Percentiles rank a stretch among this genome's conserved stretches.
These are phyloP conservation scores for Discoglossus pictus DNA, from an alignment of 2,797 vertebrate genomes.

Conservation along the genomic window DNA sequence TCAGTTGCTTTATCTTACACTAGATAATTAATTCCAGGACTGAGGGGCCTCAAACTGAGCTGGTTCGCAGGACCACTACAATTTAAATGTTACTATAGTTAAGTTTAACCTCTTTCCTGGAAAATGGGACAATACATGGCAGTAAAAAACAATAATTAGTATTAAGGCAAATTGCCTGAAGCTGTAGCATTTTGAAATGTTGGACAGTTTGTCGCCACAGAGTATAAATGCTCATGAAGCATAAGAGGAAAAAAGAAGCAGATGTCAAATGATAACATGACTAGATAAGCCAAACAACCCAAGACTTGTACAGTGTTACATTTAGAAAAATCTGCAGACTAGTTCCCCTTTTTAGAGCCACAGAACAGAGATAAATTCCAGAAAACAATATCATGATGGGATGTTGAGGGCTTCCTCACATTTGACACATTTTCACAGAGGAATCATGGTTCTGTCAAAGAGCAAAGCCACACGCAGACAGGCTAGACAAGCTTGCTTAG, in stretches of 20 bases:
- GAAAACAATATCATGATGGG: slow-evolving; percentile 2
- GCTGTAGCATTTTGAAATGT: slow-evolving; percentile 6
- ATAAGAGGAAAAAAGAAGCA: neutral
- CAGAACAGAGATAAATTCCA: neutral
- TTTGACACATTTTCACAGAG: neutral
- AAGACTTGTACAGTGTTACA: too few species aligned
- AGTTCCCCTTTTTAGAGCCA: slow-evolving; percentile 16
- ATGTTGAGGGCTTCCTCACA: neutral
- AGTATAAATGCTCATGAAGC: too few species aligned
- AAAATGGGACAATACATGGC: slow-evolving; percentile 9
- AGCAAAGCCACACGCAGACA: neutral
- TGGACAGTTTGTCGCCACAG: neutral
- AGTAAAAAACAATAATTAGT: slow-evolving; percentile 29
- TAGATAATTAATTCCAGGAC: slow-evolving; percentile 41
- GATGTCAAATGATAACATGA: neutral
- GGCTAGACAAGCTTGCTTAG: neutral
- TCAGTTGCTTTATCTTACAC: slow-evolving; percentile 29
- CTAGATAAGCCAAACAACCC: too few species aligned
- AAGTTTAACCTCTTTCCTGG: slow-evolving; percentile 20
- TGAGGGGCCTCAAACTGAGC: slow-evolving; percentile 32
- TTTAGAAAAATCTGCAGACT: neutral
- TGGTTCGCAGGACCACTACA: slow-evolving; percentile 17
- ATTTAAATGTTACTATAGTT: slow-evolving; percentile 16
- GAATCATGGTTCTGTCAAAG: neutral
- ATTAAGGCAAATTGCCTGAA: neutral